Base-by-base conservation (phyloP, 2,888 invertebrate species). In the Blastobasis lacticolella region DNA sequence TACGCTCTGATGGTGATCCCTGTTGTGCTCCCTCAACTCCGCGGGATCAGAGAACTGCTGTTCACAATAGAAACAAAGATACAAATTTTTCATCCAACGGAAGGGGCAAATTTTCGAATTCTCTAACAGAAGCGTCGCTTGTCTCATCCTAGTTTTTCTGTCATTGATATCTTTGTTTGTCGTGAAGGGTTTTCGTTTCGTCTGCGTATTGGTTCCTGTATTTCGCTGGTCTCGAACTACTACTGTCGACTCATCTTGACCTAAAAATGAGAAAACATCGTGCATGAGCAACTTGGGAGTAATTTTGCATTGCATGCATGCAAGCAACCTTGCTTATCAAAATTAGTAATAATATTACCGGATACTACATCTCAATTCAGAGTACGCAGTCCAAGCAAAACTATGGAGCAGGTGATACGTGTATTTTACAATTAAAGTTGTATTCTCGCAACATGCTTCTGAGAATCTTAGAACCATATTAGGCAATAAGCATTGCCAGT, bases 191-290 rank as follows among this genome's bases (percentile, higher is more conserved):
- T 53, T 63, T 66, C 49, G 64, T 23, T 23, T 23, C 23, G 23
- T 23, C 23, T 23, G 23, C 23, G 23, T 23, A 23, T 23, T 23
- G 23, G 23, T 23, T 23, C 23, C 23, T 23, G 23, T 23, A 23
- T 23, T 52, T 52, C 38, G 47, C 47, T 51, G 46, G 54, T 38
- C 54, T 49, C 59, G 46, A 47, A 47, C 63, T 50, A 59, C 54
- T 45, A 55, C 60, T 56, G 58, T 59, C 58, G 57, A 57, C 38
- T 64, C 64, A 56, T 63, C 71, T 51, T 76, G 69, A 84, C 83
- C 85, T 86, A 86, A 77, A 84, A 85, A 80, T 71, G 71, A 83
- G 71, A 84, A 81, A 73, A 74, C 62, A 69, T 56, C 54, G 61
- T 62, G 66, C 64, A 67, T 78, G 59, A 73, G 63, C 67, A 58